phyloP scores from a whole-genome alignment of 1,140 invertebrate species.

The Coelopa frigida region DNA sequence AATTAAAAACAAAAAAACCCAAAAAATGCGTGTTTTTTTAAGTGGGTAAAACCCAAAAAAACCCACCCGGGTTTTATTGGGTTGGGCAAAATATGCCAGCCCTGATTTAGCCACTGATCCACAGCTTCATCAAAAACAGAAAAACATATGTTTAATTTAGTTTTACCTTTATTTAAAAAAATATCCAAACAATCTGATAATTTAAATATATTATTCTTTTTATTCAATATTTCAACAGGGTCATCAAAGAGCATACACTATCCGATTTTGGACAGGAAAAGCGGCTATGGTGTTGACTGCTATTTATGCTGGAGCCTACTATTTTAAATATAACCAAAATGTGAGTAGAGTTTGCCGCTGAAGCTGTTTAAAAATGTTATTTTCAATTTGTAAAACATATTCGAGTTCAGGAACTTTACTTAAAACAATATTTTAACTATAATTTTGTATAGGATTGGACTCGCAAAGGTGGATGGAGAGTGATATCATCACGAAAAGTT shows the following conservation, averaged over 20 bases:
- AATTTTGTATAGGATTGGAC: constrained; percentile 54
- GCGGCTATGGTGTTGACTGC: constrained; percentile 46
- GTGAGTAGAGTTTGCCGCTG: constrained; percentile 48
- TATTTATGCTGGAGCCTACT: constrained; percentile 56
- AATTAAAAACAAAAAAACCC: no score
- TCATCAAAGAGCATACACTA: constrained; percentile 44
- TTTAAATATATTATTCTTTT: background rate
- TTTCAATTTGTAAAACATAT: background rate
- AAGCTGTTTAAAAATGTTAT: constrained; percentile 1
- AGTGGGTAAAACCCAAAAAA: no score
- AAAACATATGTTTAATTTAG: no score
- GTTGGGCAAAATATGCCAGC: no score
- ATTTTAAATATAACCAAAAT: constrained; percentile 71
- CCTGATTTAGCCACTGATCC: no score
- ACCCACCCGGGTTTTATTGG: no score
- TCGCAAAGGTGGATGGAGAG: constrained; percentile 59
- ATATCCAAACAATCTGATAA: no score
- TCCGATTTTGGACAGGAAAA: constrained; percentile 60
- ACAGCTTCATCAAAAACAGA: no score
- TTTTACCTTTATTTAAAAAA: no score
- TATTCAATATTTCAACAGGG: no score
- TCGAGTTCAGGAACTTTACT: background rate
- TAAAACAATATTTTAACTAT: background rate
- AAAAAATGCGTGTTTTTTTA: no score
- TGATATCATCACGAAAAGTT: constrained; percentile 47